phyloP scores from a whole-genome alignment of 1,140 invertebrate genomes.

The Monochamus saltuarius region DNA sequence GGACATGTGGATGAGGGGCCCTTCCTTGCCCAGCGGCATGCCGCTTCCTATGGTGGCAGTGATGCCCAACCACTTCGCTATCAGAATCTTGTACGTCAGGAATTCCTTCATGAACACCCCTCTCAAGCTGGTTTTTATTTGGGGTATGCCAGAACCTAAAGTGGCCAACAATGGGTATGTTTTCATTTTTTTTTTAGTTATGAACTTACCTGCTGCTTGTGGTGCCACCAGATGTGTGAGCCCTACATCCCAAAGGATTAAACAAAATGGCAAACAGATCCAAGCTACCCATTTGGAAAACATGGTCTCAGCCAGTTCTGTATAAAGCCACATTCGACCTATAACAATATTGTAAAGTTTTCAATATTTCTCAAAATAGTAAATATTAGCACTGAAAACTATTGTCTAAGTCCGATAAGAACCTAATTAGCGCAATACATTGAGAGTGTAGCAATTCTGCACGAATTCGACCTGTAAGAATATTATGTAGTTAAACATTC shows the following conservation, averaged over 20 bases:
- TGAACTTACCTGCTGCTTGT: slow-evolving; percentile 79
- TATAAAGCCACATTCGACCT: slow-evolving; percentile 88
- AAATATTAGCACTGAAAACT: too few relatives aligned
- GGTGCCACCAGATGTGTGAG: slow-evolving; percentile 93
- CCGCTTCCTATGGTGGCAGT: slow-evolving; percentile 94
- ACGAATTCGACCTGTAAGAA: too few relatives aligned
- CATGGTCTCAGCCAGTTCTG: slow-evolving; percentile 74
- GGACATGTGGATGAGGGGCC: slow-evolving; percentile 95
- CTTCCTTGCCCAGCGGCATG: slow-evolving; percentile 96
- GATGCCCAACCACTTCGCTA: slow-evolving; percentile 93
- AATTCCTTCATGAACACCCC: slow-evolving; percentile 97
- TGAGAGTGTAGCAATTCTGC: too few relatives aligned
- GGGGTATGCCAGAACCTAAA: slow-evolving; percentile 93
- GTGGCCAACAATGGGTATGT: background rate
- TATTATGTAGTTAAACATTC: too few relatives aligned
- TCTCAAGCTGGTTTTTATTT: slow-evolving; percentile 97
- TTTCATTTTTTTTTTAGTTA: background rate
- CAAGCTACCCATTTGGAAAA: slow-evolving; percentile 88
- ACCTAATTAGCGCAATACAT: too few relatives aligned
- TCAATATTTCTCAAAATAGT: too few relatives aligned
- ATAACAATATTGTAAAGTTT: too few relatives aligned
- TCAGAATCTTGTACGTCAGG: slow-evolving; percentile 88
- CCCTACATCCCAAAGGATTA: slow-evolving; percentile 90
- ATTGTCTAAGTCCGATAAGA: too few relatives aligned
- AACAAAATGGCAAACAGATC: slow-evolving; percentile 82